Conservation (phyloP, 2,797 vertebrate genomes). For the Micropoecilia bifurca region DNA sequence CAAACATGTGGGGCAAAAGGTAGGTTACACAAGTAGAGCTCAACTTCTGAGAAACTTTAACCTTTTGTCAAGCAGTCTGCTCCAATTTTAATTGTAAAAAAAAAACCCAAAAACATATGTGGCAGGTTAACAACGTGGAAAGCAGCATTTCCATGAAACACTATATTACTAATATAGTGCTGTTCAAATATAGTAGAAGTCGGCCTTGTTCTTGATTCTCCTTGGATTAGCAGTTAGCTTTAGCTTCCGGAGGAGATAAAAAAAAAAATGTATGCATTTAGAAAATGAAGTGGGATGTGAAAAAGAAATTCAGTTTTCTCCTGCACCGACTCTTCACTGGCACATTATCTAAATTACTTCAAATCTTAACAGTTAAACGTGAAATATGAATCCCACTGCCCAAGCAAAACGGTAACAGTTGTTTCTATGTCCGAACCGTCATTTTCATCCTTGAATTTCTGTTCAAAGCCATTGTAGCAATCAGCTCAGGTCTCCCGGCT, state of each 20-base stretch:
- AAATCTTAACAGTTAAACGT: background rate
- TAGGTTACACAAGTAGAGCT: no score
- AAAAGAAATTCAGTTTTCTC: background rate
- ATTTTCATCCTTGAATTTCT: constrained; percentile 4
- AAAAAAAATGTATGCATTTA: background rate
- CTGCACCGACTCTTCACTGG: background rate
- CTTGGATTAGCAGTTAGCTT: background rate
- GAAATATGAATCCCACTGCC: background rate
- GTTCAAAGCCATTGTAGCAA: constrained; percentile 57
- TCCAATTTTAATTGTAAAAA: background rate
- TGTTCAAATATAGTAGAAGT: background rate
- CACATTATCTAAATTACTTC: background rate
- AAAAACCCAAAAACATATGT: background rate
- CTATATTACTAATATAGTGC: background rate
- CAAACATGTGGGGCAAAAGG: no score
- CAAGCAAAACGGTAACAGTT: background rate
- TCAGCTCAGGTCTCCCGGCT: constrained; percentile 67
- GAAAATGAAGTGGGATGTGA: background rate
- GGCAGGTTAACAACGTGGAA: background rate
- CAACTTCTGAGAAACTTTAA: no score
- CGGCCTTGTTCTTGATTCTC: background rate
- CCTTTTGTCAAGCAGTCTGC: no score
- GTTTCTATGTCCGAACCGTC: background rate
- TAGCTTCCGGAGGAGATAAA: background rate
- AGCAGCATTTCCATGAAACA: background rate